Percentiles rank a stretch among this genome's conserved stretches.
phyloP scores from a whole-genome alignment of 1,140 invertebrate species.

The Anastatus disparis region DNA sequence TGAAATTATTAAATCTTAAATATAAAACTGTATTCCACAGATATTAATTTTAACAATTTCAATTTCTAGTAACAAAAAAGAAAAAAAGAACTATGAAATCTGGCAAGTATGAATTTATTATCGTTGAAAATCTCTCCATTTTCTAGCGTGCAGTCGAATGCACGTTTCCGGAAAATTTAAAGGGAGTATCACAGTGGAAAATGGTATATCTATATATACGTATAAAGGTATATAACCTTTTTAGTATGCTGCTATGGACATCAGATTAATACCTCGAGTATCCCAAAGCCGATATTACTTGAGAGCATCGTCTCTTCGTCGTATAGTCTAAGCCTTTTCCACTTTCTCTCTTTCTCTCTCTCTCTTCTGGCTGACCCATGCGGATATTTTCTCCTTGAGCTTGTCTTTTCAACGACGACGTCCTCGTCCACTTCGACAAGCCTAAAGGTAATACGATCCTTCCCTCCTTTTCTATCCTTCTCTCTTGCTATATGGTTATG shows the following conservation, averaged over 20 bases:
- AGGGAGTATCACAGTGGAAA: constrained; percentile 58
- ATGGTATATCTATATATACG: no score
- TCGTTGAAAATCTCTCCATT: no score
- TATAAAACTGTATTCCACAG: no score
- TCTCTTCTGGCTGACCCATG: constrained; percentile 65
- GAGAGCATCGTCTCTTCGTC: constrained; percentile 40
- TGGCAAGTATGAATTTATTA: no score
- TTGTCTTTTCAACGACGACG: neutral
- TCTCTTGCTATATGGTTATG: no score
- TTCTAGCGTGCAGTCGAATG: no score
- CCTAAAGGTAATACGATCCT: constrained; percentile 49
- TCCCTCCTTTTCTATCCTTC: neutral
- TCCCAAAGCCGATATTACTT: constrained; percentile 64
- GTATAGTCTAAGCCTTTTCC: constrained; percentile 60
- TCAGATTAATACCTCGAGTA: constrained; percentile 64
- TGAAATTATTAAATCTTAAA: no score
- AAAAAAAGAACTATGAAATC: no score
- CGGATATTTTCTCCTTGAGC: constrained; percentile 63
- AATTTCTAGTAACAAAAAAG: no score
- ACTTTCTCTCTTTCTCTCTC: neutral
- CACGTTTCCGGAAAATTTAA: constrained; percentile 54
- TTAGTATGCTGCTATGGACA: no score
- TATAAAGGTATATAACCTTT: no score
- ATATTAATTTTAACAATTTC: no score
- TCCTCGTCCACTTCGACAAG: constrained; percentile 29